Base-by-base conservation (phyloP, 2,113 vertebrate genomes). In the Coturnix japonica region DNA sequence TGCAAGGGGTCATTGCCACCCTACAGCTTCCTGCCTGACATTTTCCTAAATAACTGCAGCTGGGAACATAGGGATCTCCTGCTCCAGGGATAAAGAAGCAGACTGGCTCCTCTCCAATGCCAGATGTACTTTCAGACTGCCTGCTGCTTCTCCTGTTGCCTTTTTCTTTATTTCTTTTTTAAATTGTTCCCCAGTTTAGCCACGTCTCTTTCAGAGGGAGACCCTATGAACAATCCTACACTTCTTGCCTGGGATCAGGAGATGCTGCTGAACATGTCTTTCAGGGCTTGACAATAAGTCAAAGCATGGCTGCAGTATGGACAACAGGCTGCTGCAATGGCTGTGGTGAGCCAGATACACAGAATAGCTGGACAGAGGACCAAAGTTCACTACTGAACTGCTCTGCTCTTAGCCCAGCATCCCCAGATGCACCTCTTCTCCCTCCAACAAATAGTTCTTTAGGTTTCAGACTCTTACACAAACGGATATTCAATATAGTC, bases 371-470 rank as follows among this genome's bases (percentile, higher is more conserved):
- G 23, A 60, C 35, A 71, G 33, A 37, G 25, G 64, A 56, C 18
- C 31, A 7, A 35, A 12, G 37, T 30, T 77, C 43, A 28, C 51
- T 71, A 7, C 8, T 53, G 13, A 93, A 2, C 71, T 81, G 75
- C 18, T 74, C 56, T n/a, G 26, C 11, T 20, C 46, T 57, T 65
- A 88, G 90, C 35, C 63, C 17, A 37, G 39, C 0, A 0, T n/a
- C 60, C 56, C 69, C 53, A 87, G 76, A 76, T 1, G 4, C 30
- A 81, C 12, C 21, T 31, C 41, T 60, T 51, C 37, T 46, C 70
- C 11, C 26, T 63, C 13, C 7, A 4, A 25, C n/a, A 59, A 46
- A 76, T 35, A 51, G 37, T 16, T 65, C 28, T 53, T 18, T 12
- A 47, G 17, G 12, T 66, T 84, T 78, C n/a, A 65, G 13, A 17